Conservation (phyloP, 2,113 vertebrate genomes). For the Columbina picui region DNA sequence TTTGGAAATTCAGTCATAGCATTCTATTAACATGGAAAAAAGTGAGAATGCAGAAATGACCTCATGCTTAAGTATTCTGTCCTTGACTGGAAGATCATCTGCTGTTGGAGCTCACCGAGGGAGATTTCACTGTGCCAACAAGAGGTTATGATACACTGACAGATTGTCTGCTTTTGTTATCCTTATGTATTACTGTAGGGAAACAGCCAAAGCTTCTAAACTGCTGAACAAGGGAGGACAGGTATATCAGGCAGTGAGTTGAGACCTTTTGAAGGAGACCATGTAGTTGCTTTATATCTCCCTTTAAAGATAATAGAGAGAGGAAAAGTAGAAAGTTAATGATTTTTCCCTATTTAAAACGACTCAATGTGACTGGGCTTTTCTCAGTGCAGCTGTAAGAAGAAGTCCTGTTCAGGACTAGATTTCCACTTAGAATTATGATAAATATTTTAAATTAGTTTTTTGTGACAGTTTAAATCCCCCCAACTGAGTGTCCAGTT, state of each 20-base stretch:
- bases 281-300: not conserved
- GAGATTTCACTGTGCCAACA: not conserved
- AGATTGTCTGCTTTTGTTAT: not conserved
- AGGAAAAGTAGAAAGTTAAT: not conserved
- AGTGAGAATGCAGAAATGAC: not conserved
- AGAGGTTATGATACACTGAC: not conserved
- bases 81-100: not conserved
- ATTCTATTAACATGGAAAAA: not conserved
- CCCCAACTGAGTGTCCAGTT: not conserved
- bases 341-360: not conserved
- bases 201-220: not conserved
- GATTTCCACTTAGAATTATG: not conserved
- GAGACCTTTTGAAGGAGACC: not conserved
- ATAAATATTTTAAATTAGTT: not conserved
- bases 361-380: rapidly evolving
- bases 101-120: not conserved
- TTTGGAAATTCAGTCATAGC: slow-evolving; percentile 40
- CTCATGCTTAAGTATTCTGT: not conserved
- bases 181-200: not conserved
- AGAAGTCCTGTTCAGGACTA: not conserved
- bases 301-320: not conserved
- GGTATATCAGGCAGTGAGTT: not conserved
- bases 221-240: not conserved
- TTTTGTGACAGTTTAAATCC: not conserved
- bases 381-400: not conserved